Conservation (phyloP, 1,140 invertebrate genomes). For the Ostrea denselamellosa region DNA sequence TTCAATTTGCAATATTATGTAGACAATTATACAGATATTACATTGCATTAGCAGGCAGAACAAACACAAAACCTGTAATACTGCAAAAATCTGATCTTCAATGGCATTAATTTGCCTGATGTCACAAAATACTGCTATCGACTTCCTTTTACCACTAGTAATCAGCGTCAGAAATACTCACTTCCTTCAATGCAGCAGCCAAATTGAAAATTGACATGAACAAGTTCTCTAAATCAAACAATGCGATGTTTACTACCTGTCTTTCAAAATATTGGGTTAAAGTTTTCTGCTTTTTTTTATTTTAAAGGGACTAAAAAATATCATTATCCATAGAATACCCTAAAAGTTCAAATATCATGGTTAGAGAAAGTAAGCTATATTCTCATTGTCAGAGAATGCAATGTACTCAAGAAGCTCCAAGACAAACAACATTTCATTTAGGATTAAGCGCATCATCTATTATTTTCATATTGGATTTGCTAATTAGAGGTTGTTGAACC, state of each 20-base stretch:
- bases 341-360: neutral
- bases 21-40: neutral
- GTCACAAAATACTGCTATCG: neutral
- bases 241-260: neutral
- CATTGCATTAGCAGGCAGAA: neutral
- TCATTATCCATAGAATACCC: neutral
- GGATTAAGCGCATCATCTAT: neutral
- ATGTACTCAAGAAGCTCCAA: neutral
- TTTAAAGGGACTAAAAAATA: neutral
- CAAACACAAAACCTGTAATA: neutral
- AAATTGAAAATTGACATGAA: neutral
- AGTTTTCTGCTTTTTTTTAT: neutral
- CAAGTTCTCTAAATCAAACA: neutral
- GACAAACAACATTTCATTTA: neutral
- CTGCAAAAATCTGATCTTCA: neutral
- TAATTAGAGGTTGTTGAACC: conserved; percentile 10
- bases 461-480: neutral
- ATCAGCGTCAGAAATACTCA: neutral
- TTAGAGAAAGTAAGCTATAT: neutral
- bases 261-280: neutral
- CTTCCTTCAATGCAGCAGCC: neutral
- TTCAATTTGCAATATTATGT: neutral
- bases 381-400: neutral
- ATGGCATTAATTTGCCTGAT: conserved; percentile 22
- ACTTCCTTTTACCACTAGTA: neutral